Evolutionary conservation across 2,797 vertebrate species (phyloP), one percentile per base, ranked within the genome.

Genomic region (Helicolenus hilgendorfi): DNA sequence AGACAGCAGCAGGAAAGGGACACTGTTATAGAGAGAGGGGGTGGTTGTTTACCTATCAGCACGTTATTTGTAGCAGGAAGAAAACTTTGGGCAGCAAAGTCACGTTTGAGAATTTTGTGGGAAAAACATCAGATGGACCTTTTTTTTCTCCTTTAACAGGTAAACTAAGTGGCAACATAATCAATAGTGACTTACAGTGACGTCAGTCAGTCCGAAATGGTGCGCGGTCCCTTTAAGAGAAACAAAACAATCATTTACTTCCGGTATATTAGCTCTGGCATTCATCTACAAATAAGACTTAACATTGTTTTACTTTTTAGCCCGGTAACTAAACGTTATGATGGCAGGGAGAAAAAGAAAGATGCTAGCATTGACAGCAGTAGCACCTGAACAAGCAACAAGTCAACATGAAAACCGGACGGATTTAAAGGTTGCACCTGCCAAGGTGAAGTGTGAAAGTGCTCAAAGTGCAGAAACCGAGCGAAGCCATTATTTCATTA

Each of bases 401-500:
- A 76, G 69, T 15, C 79, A 64, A 67, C 11, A 14, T 2, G 26
- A 33, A n/a, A 38, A 38, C 1, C 11, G 4, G 15, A 38, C 53
- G 1, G 60, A 35, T 45, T 0, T 4, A 0, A 22, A 24, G 11
- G 62, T 7, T 15, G 36, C 81, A 20, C 29, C 58, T 56, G 55
- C 69, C 2, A 31, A 22, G 11, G 15, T 58, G 13, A 77, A 29
- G 22, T 3, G 72, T 72, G 45, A 92, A 67, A 72, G 24, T 4
- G 24, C 10, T 31, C 10, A 26, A 20, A 67, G 35, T 20, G 41
- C 11, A 5, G 90, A 79, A 5, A n/a, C 13, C 1, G 86, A 88
- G 20, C 38, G n/a, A 73, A 97, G 98, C 81, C 93, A 91, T 41
- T 98, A 98, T 45, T 98, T 99, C 90, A 79, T 45, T 77, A 65